Percentiles rank a stretch among this genome's conserved stretches.
These are phyloP conservation scores for Bellardia pandia DNA, from an alignment of 2,888 invertebrate genomes.

Conservation along the genomic window DNA sequence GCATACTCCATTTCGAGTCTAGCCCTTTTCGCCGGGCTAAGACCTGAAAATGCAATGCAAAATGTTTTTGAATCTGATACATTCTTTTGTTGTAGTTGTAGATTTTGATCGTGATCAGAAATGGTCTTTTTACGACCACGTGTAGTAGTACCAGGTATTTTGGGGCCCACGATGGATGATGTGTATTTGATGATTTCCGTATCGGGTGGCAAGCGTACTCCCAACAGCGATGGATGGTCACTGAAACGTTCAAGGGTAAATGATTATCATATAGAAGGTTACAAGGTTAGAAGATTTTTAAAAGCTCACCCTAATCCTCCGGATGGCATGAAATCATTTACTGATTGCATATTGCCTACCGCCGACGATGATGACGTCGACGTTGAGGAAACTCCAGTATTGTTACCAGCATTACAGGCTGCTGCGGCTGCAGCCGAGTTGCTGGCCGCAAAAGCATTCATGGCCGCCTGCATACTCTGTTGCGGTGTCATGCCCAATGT, in stretches of 20 bases:
- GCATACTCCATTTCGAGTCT: conserved; percentile 84
- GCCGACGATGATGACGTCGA: conserved; percentile 41
- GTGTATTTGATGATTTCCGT: conserved; percentile 96
- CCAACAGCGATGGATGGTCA: conserved; percentile 92
- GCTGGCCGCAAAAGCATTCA: conserved; percentile 84
- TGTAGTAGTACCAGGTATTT: conserved; percentile 93
- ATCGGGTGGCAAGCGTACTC: conserved; percentile 93
- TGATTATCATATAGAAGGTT: background rate
- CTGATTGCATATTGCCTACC: conserved; percentile 75
- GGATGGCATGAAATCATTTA: conserved; percentile 83
- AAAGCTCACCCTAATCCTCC: conserved; percentile 76
- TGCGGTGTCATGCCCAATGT: conserved; percentile 83
- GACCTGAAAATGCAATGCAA: conserved; percentile 85
- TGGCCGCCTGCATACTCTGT: conserved; percentile 84
- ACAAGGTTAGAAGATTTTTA: too few relatives aligned
- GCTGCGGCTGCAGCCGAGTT: conserved; percentile 77
- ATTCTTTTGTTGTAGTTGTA: conserved; percentile 79
- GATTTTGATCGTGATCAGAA: conserved; percentile 89
- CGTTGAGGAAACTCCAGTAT: conserved; percentile 75
- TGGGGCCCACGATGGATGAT: conserved; percentile 93
- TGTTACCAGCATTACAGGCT: conserved; percentile 73
- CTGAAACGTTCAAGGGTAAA: conserved; percentile 83
- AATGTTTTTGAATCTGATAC: conserved; percentile 81
- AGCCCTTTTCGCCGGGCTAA: conserved; percentile 84
- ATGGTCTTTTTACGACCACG: conserved; percentile 95